These are phyloP conservation scores for Melanotaenia pygmaea DNA, from an alignment of 2,797 vertebrate species.

Conservation along the genomic window DNA sequence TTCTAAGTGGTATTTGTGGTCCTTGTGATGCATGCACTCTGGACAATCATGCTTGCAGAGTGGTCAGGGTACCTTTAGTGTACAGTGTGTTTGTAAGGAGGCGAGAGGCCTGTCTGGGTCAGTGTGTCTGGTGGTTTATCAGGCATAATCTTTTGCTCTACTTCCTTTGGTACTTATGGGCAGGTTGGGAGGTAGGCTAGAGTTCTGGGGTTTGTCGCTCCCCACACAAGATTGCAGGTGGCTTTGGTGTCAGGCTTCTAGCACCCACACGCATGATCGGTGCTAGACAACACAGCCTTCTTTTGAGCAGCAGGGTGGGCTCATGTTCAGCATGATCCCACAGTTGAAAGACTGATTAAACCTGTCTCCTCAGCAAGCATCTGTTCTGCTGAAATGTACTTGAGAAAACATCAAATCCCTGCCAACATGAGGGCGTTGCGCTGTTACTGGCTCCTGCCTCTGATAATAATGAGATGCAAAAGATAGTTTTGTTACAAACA, in stretches of 20 bases:
- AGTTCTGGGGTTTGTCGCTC: conserved; percentile 24
- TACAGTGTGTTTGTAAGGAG: conserved; percentile 6
- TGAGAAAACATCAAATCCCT: conserved; percentile 19
- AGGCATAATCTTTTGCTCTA: conserved; percentile 10
- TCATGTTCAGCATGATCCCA: conserved; percentile 38
- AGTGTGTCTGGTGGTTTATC: conserved; percentile 21
- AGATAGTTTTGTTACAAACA: conserved; percentile 9
- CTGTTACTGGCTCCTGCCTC: not conserved
- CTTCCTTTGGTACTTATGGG: conserved; percentile 28
- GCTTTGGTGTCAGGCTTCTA: conserved; percentile 35
- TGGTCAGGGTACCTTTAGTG: conserved; percentile 19
- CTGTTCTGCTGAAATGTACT: conserved; percentile 36
- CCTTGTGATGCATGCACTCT: conserved; percentile 26
- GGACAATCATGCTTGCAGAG: conserved; percentile 27
- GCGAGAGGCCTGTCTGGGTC: conserved; percentile 9
- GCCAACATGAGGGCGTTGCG: conserved; percentile 2
- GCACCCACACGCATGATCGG: conserved; percentile 35
- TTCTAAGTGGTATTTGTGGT: conserved; percentile 47
- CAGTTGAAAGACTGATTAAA: conserved; percentile 15
- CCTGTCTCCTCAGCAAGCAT: conserved; percentile 13
- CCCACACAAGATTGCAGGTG: conserved; percentile 44
- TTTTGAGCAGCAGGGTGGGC: conserved; percentile 50
- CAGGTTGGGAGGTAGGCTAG: conserved; percentile 8
- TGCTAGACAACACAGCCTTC: conserved; percentile 46
- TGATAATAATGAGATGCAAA: conserved; percentile 16